Conservation (phyloP, 2,113 vertebrate genomes). For the Brachyhypopomus occidentalis region DNA sequence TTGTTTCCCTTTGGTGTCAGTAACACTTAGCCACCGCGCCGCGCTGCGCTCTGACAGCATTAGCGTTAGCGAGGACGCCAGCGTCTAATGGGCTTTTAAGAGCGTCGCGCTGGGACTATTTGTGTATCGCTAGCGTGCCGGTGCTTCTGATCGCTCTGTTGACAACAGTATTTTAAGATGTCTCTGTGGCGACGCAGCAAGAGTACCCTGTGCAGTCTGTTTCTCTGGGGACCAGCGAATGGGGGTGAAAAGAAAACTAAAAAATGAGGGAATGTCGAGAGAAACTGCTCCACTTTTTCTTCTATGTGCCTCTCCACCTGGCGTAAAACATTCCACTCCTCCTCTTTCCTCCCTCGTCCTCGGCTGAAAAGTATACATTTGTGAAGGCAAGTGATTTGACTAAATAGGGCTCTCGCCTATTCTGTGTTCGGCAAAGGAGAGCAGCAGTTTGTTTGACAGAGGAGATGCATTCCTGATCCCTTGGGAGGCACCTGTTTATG, state of each 20-base stretch:
- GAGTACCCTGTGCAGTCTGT: constrained; percentile 64
- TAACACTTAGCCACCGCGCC: constrained; percentile 69
- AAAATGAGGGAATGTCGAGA: background rate
- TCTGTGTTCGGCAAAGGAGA: constrained; percentile 52
- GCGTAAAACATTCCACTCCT: constrained; percentile 69
- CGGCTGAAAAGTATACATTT: constrained; percentile 70
- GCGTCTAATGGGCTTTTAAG: constrained; percentile 75
- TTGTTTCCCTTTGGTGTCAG: constrained; percentile 71
- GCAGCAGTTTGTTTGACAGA: constrained; percentile 68
- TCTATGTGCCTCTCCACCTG: constrained; percentile 35
- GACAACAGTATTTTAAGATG: constrained; percentile 72
- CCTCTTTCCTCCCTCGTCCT: constrained; percentile 51
- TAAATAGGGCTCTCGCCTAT: constrained; percentile 71
- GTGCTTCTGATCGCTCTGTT: constrained; percentile 67
- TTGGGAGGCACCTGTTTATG: constrained; percentile 60
- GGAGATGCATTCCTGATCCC: constrained; percentile 69
- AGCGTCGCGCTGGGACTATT: constrained; percentile 70
- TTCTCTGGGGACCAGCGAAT: constrained; percentile 60
- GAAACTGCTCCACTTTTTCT: constrained; percentile 70
- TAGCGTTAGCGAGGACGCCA: constrained; percentile 52
- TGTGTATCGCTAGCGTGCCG: constrained; percentile 68
- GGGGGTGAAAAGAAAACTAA: background rate
- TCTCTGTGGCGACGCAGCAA: constrained; percentile 55
- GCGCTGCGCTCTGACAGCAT: constrained; percentile 63
- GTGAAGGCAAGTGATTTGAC: constrained; percentile 74